Evolutionary conservation across 2,113 vertebrate species (phyloP), one percentile per base, ranked within the genome.

Genomic region (Salvelinus fontinalis): DNA sequence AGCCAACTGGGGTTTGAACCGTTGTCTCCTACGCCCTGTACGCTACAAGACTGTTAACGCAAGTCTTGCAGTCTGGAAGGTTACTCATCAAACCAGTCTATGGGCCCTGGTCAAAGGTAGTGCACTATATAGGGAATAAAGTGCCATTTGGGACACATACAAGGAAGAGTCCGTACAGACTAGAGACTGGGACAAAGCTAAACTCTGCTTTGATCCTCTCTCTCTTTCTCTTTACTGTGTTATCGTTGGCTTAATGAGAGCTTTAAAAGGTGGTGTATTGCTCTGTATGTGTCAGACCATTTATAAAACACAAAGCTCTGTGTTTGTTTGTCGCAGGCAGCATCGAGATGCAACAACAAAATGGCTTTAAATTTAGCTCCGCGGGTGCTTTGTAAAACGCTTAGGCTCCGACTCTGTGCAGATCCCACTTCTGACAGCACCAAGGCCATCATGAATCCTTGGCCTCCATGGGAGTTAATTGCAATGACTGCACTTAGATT

Each of bases 401-500:
- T 18, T 31, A 7, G 16, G 3, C 54, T 7, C 3, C 8, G 27
- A 62, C 66, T 65, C 48, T 31, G 4, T 2, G 27, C 67, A 9
- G 66, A 18, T 11, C 49, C 57, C 18, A 26, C 11, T 9, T 8
- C 78, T 79, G 77, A 81, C 81, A 79, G 48, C 64, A 54, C 77
- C 78, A 79, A 88, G 87, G 85, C 82, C 78, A 72, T 48, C 31
- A 83, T 89, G 89, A 79, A 81, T 86, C 81, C 86, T 79, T 91
- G 87, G 91, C 91, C 84, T 84, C 88, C 71, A 81, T 70, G 83
- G 57, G 39, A 82, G 91, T 89, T 92, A 91, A 93, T 92, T 90
- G 90, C 87, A 89, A 84, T 80, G 87, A 86, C 85, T 84, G 82
- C 85, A 83, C 76, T 80, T 80, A 79, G 48, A 24, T 81, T 39